These are phyloP conservation scores for Scelioninae gen. 1 DNA, from an alignment of 2,888 invertebrate species.

Conservation along the genomic window DNA sequence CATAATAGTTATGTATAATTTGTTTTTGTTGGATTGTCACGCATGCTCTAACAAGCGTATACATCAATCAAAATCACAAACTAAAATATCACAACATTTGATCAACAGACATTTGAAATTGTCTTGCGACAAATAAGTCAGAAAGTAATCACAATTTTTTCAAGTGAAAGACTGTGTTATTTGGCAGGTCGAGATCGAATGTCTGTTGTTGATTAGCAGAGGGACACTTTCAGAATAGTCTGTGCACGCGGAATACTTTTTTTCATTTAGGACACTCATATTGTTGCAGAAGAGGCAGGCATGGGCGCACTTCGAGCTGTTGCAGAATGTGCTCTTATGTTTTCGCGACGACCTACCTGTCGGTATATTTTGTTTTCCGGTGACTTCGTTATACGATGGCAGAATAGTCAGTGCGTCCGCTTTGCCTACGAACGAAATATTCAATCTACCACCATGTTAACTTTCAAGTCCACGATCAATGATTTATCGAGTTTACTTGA, in stretches of 20 bases:
- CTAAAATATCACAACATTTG: conserved; percentile 22
- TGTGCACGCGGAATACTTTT: conserved; percentile 43
- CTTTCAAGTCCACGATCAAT: conserved; percentile 8
- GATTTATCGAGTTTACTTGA: background rate
- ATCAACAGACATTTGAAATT: conserved; percentile 8
- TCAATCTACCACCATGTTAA: conserved; percentile 69
- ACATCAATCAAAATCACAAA: conserved; percentile 10
- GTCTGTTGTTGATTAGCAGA: conserved; percentile 46
- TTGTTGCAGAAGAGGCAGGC: conserved; percentile 62
- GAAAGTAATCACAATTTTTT: background rate
- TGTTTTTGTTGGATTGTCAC: background rate
- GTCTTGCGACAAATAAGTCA: background rate
- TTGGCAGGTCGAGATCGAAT: conserved; percentile 30
- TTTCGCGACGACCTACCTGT: conserved; percentile 50
- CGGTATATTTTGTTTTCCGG: conserved; percentile 32
- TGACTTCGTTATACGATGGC: conserved; percentile 42
- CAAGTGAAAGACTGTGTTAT: conserved; percentile 28
- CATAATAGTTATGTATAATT: background rate
- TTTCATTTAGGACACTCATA: conserved; percentile 41
- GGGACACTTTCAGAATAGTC: conserved; percentile 61
- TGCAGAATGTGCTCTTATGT: conserved; percentile 49
- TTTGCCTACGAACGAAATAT: conserved; percentile 73
- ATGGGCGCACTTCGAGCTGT: conserved; percentile 52
- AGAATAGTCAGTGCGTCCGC: conserved; percentile 48
- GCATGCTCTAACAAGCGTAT: background rate